Evolutionary conservation across 2,888 invertebrate species (phyloP).

Genomic region (Hyposoter dolosus): DNA sequence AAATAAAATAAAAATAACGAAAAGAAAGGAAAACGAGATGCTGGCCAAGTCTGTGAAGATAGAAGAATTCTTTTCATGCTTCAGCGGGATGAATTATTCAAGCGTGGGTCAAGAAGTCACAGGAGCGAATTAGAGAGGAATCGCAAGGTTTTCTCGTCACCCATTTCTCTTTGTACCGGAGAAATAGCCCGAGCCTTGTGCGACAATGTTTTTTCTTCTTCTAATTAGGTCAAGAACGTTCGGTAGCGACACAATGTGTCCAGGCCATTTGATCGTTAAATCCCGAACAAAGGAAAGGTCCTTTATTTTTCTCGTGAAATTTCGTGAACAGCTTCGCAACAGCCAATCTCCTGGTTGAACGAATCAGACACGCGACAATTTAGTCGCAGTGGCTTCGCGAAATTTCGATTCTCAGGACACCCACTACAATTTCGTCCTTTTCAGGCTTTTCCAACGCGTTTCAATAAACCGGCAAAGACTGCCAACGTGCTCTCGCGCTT

Average conservation of each 20-base stretch:
- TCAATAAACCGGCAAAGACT: conserved; percentile 39
- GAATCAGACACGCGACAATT: background rate
- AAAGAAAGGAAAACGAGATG: conserved; percentile 5
- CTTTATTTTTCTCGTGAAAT: background rate
- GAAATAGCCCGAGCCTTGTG: background rate
- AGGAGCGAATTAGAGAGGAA: conserved; percentile 73
- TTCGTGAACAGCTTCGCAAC: background rate
- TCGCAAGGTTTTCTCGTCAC: conserved; percentile 45
- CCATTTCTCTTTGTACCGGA: conserved; percentile 3
- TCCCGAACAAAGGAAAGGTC: background rate
- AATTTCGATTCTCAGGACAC: too few relatives aligned
- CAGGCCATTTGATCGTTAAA: background rate
- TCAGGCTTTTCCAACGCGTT: conserved; percentile 47
- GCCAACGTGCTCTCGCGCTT: conserved; percentile 27
- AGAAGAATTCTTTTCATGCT: conserved; percentile 67
- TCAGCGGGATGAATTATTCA: conserved; percentile 76
- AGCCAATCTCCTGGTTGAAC: background rate
- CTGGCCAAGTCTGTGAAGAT: conserved; percentile 24
- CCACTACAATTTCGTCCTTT: conserved; percentile 31
- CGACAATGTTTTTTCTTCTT: background rate
- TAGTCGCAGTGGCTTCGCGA: too few relatives aligned
- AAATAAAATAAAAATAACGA: conserved; percentile 14
- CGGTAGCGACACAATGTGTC: background rate
- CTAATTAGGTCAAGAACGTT: background rate
- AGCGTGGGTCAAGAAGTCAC: conserved; percentile 69